phyloP scores from a whole-genome alignment of 2,113 vertebrate species.

The Philantomba maxwellii region DNA sequence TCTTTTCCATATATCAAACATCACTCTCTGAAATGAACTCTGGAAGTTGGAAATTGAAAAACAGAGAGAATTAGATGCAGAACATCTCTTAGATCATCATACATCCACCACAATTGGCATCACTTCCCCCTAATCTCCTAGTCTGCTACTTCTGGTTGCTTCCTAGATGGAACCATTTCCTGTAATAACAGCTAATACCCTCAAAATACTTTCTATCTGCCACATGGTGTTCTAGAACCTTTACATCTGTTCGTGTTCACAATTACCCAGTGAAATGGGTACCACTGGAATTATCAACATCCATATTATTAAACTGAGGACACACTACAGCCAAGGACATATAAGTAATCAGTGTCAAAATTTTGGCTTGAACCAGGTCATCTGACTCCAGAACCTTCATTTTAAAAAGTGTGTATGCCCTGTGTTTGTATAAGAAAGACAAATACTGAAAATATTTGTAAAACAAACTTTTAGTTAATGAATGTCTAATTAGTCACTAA shows the following conservation, averaged over 20 bases:
- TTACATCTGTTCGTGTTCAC: background rate
- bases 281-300: background rate
- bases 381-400: background rate
- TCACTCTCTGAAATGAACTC: background rate
- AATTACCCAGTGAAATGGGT: background rate
- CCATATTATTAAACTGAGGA: background rate
- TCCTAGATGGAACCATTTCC: background rate
- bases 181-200: background rate
- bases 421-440: background rate
- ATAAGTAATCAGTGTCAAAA: background rate
- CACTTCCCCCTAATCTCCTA: background rate
- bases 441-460: background rate
- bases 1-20: background rate
- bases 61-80: background rate
- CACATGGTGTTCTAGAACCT: background rate
- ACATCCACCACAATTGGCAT: background rate
- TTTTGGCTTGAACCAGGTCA: background rate
- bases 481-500: background rate
- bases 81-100: background rate
- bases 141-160: background rate
- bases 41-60: background rate
- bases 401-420: background rate
- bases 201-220: background rate
- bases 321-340: background rate
- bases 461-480: background rate